These are phyloP conservation scores for Falco columbarius DNA, from an alignment of 2,797 vertebrate species.

Conservation along the genomic window DNA sequence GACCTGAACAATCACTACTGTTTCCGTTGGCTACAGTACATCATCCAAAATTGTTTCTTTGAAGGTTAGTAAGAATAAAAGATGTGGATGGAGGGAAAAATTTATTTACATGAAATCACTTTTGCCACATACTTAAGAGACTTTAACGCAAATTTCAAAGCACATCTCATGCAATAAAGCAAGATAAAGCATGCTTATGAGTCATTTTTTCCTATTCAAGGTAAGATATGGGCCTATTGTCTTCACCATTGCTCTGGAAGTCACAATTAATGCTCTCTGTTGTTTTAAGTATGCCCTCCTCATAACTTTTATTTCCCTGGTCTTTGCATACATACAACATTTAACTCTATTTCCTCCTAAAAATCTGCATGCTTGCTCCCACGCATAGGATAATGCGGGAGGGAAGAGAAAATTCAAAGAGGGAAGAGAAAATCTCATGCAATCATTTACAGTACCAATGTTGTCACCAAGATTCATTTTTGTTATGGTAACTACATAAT, in stretches of 20 bases:
- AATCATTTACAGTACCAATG: background rate
- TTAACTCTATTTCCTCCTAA: background rate
- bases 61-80: background rate
- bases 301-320: background rate
- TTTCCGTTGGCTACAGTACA: background rate
- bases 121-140: background rate
- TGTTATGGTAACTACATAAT: background rate
- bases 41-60: background rate
- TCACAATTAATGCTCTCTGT: background rate
- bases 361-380: background rate
- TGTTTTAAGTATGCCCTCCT: background rate
- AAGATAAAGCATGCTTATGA: background rate
- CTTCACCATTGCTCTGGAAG: background rate
- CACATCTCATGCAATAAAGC: background rate
- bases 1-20: background rate
- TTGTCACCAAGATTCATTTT: background rate
- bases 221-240: background rate
- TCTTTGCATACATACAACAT: background rate
- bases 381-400: background rate
- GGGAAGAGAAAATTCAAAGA: background rate
- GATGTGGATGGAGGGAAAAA: background rate
- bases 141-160: background rate
- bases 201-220: background rate
- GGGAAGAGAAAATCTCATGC: background rate
- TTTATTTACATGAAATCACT: background rate